Evolutionary conservation across 2,888 invertebrate species (phyloP).

Genomic region (Thera britannica): DNA sequence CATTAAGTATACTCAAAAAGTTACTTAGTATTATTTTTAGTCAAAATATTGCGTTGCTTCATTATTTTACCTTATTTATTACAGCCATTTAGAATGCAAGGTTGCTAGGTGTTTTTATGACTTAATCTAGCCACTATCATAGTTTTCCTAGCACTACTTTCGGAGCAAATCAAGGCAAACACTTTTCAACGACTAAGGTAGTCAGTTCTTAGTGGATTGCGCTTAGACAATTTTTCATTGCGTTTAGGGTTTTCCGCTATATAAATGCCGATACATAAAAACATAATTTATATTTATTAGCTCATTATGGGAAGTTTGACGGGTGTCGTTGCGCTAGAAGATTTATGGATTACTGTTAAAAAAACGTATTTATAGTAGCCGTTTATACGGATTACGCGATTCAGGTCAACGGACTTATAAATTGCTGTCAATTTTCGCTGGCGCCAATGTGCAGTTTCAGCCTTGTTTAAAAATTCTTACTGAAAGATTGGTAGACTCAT

Average conservation of each 20-base stretch:
- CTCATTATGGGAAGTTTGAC: conserved; percentile 26
- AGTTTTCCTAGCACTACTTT: not conserved
- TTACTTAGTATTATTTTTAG: not conserved
- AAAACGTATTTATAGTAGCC: conserved; percentile 29
- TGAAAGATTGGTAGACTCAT: not conserved
- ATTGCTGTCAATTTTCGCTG: conserved; percentile 21
- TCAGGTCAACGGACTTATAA: conserved; percentile 38
- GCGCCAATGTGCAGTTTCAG: not conserved
- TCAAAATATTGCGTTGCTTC: not conserved
- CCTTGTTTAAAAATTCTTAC: conserved; percentile 10
- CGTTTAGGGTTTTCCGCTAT: not conserved
- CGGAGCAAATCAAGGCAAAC: not conserved
- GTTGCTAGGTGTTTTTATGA: conserved; percentile 15
- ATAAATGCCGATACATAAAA: conserved; percentile 5
- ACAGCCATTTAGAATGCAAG: conserved; percentile 18
- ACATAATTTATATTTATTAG: conserved; percentile 22
- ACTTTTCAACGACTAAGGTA: not conserved
- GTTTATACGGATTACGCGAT: conserved; percentile 33
- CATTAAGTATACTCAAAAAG: not conserved
- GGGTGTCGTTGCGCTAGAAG: conserved; percentile 34
- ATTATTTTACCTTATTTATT: not conserved
- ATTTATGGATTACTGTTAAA: conserved; percentile 37
- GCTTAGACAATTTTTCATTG: not conserved
- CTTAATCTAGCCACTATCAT: conserved; percentile 9
- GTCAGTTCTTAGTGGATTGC: not conserved